A percentile compares a stretch with the other conserved stretches of the same genome.
Conservation (phyloP, 2,113 vertebrate genomes). For the Barbus barbus region DNA sequence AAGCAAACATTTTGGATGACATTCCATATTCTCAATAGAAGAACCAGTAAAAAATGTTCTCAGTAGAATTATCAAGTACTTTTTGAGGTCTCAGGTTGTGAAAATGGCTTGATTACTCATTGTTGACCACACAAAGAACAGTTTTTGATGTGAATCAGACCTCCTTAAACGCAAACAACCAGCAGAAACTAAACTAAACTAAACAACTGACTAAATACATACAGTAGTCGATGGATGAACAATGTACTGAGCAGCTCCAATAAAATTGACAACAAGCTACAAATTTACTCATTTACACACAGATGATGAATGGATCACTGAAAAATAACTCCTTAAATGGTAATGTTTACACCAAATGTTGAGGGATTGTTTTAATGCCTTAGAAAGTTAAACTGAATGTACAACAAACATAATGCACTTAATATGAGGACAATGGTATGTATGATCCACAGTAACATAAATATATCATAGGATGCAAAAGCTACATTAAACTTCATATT, state of each 20-base stretch:
- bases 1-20: conserved; percentile 7
- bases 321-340: conserved; percentile 58
- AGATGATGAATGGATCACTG: conserved; percentile 38
- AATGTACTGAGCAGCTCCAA: background rate
- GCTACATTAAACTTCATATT: conserved; percentile 70
- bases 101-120: background rate
- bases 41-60: background rate
- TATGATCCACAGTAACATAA: conserved; percentile 53
- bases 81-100: background rate
- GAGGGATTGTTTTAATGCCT: conserved; percentile 83
- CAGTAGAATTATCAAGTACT: background rate
- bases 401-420: conserved; percentile 85
- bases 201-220: conserved; percentile 1
- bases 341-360: conserved; percentile 86
- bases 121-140: background rate
- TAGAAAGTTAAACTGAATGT: conserved; percentile 93
- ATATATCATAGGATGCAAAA: conserved; percentile 18
- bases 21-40: background rate
- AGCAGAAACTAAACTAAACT: conserved; percentile 7
- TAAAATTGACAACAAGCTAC: background rate
- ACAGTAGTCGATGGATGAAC: background rate
- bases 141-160: background rate
- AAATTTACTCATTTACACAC: conserved; percentile 24
- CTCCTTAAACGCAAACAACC: background rate
- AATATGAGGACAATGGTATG: conserved; percentile 76